These are phyloP conservation scores for Zaprionus ghesquierei DNA, from an alignment of 1,140 invertebrate species.

Conservation along the genomic window DNA sequence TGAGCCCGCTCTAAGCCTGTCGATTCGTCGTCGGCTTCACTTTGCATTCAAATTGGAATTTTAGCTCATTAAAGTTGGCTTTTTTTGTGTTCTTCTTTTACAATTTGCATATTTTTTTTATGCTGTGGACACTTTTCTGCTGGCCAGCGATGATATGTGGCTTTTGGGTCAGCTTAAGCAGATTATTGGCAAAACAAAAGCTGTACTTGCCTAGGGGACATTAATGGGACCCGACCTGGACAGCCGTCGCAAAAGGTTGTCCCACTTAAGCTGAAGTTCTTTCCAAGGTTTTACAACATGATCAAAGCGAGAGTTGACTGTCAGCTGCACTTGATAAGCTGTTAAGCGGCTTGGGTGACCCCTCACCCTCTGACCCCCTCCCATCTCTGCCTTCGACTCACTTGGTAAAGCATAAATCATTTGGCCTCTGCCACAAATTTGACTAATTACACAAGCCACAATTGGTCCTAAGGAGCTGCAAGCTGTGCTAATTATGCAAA, in stretches of 20 bases:
- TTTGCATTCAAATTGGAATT: conserved; percentile 28
- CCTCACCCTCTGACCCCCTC: neutral
- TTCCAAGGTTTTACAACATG: neutral
- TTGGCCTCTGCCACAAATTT: neutral
- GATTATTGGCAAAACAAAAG: conserved; percentile 20
- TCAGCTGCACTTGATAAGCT: conserved; percentile 3
- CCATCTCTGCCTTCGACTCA: neutral
- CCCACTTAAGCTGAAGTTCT: neutral
- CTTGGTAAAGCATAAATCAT: conserved; percentile 40
- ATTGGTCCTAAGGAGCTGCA: conserved; percentile 17
- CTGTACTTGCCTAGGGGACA: neutral
- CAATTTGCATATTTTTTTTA: neutral
- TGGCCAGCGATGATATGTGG: conserved; percentile 35
- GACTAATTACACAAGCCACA: conserved; percentile 9
- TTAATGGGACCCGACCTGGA: neutral
- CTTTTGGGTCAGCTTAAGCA: conserved; percentile 39
- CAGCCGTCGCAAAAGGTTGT: neutral
- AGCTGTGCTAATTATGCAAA: conserved; percentile 57
- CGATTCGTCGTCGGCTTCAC: neutral
- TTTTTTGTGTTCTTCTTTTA: neutral
- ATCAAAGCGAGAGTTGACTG: neutral
- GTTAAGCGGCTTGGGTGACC: neutral
- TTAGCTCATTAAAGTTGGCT: conserved; percentile 9
- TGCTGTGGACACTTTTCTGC: neutral
- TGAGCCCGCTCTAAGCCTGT: conserved; percentile 6